Base-by-base conservation (phyloP, 2,888 invertebrate species). In the Melieria picta region DNA sequence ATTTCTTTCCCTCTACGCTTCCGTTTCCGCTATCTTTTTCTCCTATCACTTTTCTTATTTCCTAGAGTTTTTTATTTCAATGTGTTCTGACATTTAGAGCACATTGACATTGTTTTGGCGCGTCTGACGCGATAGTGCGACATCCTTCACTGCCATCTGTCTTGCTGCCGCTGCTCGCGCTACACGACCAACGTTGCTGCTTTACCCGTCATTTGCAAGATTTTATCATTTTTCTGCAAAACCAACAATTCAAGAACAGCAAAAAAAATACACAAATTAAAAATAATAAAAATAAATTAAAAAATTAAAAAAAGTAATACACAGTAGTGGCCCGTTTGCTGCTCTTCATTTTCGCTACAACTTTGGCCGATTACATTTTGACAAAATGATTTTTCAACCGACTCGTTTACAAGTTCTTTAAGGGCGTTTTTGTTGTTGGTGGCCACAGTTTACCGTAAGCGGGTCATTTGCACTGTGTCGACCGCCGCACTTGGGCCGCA, bases 81-180 rank as follows among this genome's bases (percentile, higher is more conserved):
- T 45, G 11, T 48, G 1, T 30, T 30, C 30, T 5, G 57, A 42
- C 63, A 64, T 72, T 72, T 68, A 60, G 68, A 60, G 65, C 13
- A 72, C 71, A 69, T 72, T 72, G 72, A 72, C 69, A 72, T 30
- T 72, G 55, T 69, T 72, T 72, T 69, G 60, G 68, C 30, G 30
- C 50, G 68, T 48, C 50, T 66, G 50, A 62, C 71, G 58, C 47
- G 62, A 65, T 65, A 65, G 61, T 65, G 58, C 57, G 62, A 16
- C 11, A 11, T 57, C 57, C 45, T 60, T 30, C 45, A 48, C 30
- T 46, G 62, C n/a, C n/a, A 30, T 30, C 5, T 30, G 30, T 30
- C 30, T 30, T 30, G 30, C 2, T 30, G 30, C 30, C 30, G 2
- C 62, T 16, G 7, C 56, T 71, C 16, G 50, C 16, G 10, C 46